Evolutionary conservation across 2,888 invertebrate species (phyloP), one percentile per base, ranked within the genome.

Genomic region (Chirona hameri): DNA sequence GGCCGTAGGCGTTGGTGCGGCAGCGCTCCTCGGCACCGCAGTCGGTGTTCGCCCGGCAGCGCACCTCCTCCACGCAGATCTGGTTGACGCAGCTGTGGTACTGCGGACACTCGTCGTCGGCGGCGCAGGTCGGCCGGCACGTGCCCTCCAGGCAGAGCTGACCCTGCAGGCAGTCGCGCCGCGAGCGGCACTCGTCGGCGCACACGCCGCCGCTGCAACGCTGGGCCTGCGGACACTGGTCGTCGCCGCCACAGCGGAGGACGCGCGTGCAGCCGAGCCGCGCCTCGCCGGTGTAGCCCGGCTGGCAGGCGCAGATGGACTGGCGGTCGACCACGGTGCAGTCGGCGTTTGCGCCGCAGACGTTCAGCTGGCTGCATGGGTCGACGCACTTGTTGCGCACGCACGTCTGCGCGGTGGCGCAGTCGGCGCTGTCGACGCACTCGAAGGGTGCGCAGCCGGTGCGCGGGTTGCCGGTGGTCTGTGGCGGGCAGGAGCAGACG

Each of bases 201-300:
- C 96, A 96, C 84, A 95, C 91, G 83, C 95, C 95, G 85, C 93
- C 93, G 84, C 93, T 91, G 86, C 96, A 96, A 86, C 93, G 93
- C 21, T 95, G 93, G 82, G 95, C 95, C 3, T 94, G 91, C 0
- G 95, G 92, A 87, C 97, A 97, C 87, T 95, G 94, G 72, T 90
- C 91, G 85, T 96, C 95, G 83, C 91, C 90, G 81, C 92, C 92
- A 86, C 97, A 97, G 86, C 94, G 95, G 86, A 95, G 94, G 82
- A 96, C 90, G 1, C 93, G 91, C 48, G 94, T 92, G 87, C 96
- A 96, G 24, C 96, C 96, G 84, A 95, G 90, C 84, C 93, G 92
- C 82, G 84, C 95, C 91, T 96, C 94, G 15, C 96, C 96, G 85
- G 92, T 91, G 86, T 92, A 93, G 57, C 94, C 94, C 84, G 90